Base-by-base conservation (phyloP, 2,888 invertebrate genomes). In the Phyllotreta striolata region DNA sequence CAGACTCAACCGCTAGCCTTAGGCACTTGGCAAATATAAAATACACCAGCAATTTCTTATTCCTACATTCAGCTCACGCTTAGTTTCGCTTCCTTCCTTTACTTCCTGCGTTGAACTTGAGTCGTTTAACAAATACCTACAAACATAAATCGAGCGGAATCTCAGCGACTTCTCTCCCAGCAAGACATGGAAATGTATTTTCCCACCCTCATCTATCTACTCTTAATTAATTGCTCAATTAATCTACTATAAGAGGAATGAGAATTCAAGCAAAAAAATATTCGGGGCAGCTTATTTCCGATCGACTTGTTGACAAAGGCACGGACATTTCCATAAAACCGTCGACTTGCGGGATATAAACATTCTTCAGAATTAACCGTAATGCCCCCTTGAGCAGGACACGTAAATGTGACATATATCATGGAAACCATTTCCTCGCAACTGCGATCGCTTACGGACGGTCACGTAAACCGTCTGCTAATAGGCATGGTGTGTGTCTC, bases 11-110 rank as follows among this genome's bases (percentile, higher is more conserved):
- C 13, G 12, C 37, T 52, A 38, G 52, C 52, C 35, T 34, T 44
- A 51, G 64, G 57, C 61, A 54, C 39, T 61, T 46, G 47, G 44
- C 61, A 61, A 61, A 64, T 64, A 57, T 57, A 47, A 61, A 55
- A 64, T 54, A 61, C 54, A 54, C 43, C 56, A 14, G 34, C 62
- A 47, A 57, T 64, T 62, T 58, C 55, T 65, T 61, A 62, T 57
- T 65, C 55, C 47, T 14, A 52, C 57, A 65, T 58, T 65, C 65
- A 38, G 13, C 65, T 62, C 65, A 65, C 62, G 65, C 57, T 65
- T 62, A 65, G 62, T 62, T 65, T 51, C 49, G 44, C 65, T 65
- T 65, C 65, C 62, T 64, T 57, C 43, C 65, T 47, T 24, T 40
- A 38, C 65, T 61, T 65, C 58, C 65, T 54, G 58, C 58, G 57